Percentiles rank a stretch among this genome's conserved stretches.
Evolutionary conservation across 2,888 invertebrate genomes (phyloP).

Genomic region (Athrips mouffetella): DNA sequence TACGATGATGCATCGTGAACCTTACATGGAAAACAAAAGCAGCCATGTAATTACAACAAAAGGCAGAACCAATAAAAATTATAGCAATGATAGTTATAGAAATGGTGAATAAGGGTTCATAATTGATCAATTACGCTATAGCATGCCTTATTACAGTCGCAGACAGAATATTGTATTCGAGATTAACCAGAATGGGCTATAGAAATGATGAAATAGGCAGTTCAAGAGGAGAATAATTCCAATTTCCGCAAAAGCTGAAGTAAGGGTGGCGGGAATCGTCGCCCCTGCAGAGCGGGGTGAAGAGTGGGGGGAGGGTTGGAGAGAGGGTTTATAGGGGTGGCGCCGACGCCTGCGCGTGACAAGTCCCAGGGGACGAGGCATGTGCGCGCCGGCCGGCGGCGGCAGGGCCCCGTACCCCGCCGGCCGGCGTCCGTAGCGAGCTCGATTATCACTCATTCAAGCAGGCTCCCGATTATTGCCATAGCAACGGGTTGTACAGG

Average conservation of each 20-base stretch:
- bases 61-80: no score
- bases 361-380: slow-evolving; percentile 45
- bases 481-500: slow-evolving; percentile 38
- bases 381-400: slow-evolving; percentile 41
- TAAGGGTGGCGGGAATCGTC: slow-evolving; percentile 47
- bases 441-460: slow-evolving; percentile 69
- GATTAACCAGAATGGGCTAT: slow-evolving; percentile 7
- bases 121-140: neutral
- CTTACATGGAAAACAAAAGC: neutral
- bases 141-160: neutral
- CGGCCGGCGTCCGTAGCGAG: slow-evolving; percentile 33
- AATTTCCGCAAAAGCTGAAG: slow-evolving; percentile 69
- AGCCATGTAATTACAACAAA: no score
- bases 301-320: slow-evolving; percentile 29
- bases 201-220: slow-evolving; percentile 24
- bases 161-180: neutral
- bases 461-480: slow-evolving; percentile 49
- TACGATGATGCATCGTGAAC: neutral
- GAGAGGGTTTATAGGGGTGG: slow-evolving; percentile 37
- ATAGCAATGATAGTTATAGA: neutral
- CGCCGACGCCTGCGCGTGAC: slow-evolving; percentile 31
- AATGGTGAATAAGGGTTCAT: neutral
- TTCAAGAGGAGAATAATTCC: slow-evolving; percentile 53
- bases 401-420: slow-evolving; percentile 33
- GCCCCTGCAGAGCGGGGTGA: slow-evolving; percentile 57